phyloP scores from a whole-genome alignment of 1,140 invertebrate genomes.

The Oedothorax gibbosus region DNA sequence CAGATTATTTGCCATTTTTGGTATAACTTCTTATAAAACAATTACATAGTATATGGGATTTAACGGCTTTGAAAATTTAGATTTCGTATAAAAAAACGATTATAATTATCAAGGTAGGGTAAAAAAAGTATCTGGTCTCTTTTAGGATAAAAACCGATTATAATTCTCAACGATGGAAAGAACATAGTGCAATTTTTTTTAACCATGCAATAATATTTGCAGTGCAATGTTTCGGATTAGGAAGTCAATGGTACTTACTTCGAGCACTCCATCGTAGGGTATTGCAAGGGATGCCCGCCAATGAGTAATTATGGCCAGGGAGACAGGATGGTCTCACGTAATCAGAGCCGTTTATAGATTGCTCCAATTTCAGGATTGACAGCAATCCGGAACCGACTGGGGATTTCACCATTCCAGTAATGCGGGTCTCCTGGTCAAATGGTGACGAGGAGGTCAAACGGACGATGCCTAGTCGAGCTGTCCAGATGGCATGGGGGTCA shows the following conservation, averaged over 20 bases:
- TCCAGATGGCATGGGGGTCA: conserved; percentile 62
- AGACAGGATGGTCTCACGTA: conserved; percentile 86
- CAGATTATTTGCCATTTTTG: no score
- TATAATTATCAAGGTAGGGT: no score
- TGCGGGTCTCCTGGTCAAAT: conserved; percentile 86
- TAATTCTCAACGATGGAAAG: no score
- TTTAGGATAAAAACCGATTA: no score
- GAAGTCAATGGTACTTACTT: conserved; percentile 16
- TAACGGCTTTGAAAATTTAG: no score
- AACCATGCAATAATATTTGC: no score
- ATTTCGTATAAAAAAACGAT: no score
- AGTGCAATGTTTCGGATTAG: background rate
- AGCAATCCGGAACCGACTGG: conserved; percentile 88
- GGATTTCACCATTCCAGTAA: conserved; percentile 89
- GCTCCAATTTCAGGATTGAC: conserved; percentile 77
- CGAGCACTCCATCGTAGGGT: conserved; percentile 42
- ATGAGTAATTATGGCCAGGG: conserved; percentile 68
- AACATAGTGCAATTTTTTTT: no score
- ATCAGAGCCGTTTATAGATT: conserved; percentile 80
- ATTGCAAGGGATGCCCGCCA: conserved; percentile 47
- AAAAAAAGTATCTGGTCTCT: no score
- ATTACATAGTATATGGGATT: no score
- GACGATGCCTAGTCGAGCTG: conserved; percentile 78
- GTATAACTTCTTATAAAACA: no score
- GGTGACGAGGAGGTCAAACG: conserved; percentile 76